phyloP scores from a whole-genome alignment of 2,113 vertebrate species.

The Malurus cyaneus region DNA sequence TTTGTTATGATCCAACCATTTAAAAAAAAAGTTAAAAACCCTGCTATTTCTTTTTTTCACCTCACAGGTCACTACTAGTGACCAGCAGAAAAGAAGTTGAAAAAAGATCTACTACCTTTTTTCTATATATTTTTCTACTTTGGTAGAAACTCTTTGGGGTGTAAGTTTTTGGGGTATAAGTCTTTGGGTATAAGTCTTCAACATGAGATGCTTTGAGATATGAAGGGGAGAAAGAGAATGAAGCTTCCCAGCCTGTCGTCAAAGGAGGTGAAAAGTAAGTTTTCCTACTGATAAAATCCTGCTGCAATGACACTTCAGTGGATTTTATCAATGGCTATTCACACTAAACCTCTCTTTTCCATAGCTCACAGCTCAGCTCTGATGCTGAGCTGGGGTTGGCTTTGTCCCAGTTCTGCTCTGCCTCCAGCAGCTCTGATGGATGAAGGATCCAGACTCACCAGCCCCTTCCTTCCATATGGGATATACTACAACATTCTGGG shows the following conservation, averaged over 20 bases:
- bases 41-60: neutral
- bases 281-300: neutral
- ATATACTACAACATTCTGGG: neutral
- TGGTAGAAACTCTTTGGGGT: no score
- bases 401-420: neutral
- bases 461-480: neutral
- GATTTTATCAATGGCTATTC: neutral
- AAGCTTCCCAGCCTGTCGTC: neutral
- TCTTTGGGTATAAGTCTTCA: neutral
- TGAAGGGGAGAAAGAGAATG: neutral
- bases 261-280: neutral
- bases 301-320: neutral
- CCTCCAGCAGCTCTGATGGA: neutral
- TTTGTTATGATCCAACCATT: neutral
- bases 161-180: neutral
- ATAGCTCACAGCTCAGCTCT: neutral
- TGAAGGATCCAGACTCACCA: neutral
- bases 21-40: no score
- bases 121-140: neutral
- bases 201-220: neutral
- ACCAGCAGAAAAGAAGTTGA: neutral
- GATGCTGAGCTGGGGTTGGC: neutral
- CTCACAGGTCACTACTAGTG: neutral
- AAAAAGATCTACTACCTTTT: neutral
- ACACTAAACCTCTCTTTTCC: neutral